Evolutionary conservation across 2,888 invertebrate species (phyloP), one percentile per base, ranked within the genome.

Genomic region (Synanthedon formicaeformis): DNA sequence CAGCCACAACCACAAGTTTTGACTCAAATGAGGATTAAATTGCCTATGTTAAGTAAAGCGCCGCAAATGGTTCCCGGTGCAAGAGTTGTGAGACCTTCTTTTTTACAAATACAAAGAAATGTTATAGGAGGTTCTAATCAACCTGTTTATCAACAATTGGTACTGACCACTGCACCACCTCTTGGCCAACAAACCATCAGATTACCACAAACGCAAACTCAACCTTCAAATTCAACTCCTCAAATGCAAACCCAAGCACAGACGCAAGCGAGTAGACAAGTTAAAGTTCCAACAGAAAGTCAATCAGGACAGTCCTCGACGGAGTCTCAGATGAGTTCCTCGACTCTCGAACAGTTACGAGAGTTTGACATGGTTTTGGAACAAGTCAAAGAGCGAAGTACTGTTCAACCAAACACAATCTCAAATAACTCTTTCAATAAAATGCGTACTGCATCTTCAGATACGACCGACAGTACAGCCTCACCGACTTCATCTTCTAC

Each of bases 281-380:
- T 74, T 3, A 83, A 82, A 65, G 71, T 72, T 6, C 65, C 76
- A 16, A 59, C 71, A 34, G 83, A 81, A 60, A 77, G 63, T 54
- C 81, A 77, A 57, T 74, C 84, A 59, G 76, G 62, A 54, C 81
- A 77, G 57, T 74, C 84, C 0, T 71, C 84, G 41, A 69, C 83
- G 0, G 90, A 91, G 65, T 85, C 90, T n/a, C 89, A 90, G 66
- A 90, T 93, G 65, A 93, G 93, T 69, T 92, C 93, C 0, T 93
- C 93, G 0, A 94, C 93, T 0, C 76, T 93, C 51, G 94, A 94
- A 73, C 94, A 94, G 65, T 73, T 94, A 8, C 81, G 93, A 53
- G 94, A 94, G 69, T 94, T 94, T 63, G 94, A 94, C 69, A 92
- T 93, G 81, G 94, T 94, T 0, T 81, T 94, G 56, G 94, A 94